Evolutionary conservation across 2,888 invertebrate genomes (phyloP).

Genomic region (Leptarthrus brevirostris): DNA sequence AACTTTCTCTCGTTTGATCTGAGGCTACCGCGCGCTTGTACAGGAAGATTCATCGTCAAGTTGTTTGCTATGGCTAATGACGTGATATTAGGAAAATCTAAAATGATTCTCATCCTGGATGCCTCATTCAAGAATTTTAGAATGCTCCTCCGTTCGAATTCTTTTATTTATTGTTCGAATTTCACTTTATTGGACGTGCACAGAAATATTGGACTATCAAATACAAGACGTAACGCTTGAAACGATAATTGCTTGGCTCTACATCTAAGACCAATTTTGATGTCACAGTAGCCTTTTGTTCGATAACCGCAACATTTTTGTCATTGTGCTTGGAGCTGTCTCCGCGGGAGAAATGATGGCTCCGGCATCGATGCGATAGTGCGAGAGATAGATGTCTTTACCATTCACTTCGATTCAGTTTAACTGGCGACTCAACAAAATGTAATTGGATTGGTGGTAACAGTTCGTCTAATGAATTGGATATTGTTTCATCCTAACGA

Average conservation of each 20-base stretch:
- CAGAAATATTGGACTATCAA: slow-evolving; percentile 2
- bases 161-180: slow-evolving; percentile 29
- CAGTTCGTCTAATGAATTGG: slow-evolving; percentile 50
- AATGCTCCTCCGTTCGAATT: slow-evolving; percentile 7
- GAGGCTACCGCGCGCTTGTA: too few relatives aligned
- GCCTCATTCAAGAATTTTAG: not conserved
- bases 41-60: too few relatives aligned
- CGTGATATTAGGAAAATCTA: not conserved
- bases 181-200: not conserved
- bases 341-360: slow-evolving; percentile 25
- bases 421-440: slow-evolving; percentile 36
- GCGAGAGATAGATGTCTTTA: slow-evolving; percentile 22
- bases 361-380: not conserved
- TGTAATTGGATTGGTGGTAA: slow-evolving; percentile 52
- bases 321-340: not conserved
- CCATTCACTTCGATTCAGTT: slow-evolving; percentile 34
- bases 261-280: slow-evolving; percentile 15
- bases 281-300: slow-evolving; percentile 26
- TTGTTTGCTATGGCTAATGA: slow-evolving; percentile 11
- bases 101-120: slow-evolving; percentile 26
- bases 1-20: not conserved
- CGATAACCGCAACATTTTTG: slow-evolving; percentile 25
- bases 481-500: slow-evolving; percentile 44
- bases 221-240: slow-evolving; percentile 1
- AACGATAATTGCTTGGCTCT: slow-evolving; percentile 15